Percentiles rank a stretch among this genome's conserved stretches.
Evolutionary conservation across 2,113 vertebrate genomes (phyloP).

Genomic region (Pomatostomus ruficeps): DNA sequence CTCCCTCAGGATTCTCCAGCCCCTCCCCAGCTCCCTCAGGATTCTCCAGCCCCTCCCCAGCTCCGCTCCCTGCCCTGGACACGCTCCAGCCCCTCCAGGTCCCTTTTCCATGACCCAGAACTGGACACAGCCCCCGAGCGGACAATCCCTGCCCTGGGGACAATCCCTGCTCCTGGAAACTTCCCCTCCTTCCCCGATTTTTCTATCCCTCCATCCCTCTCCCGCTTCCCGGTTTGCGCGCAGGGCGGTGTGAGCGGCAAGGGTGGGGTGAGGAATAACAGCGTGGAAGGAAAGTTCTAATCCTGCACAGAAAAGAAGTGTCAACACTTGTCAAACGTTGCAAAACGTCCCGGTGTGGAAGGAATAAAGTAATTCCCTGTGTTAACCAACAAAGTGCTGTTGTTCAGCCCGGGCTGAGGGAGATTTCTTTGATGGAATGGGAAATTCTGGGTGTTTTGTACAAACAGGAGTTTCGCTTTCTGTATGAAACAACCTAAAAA

Average conservation of each 20-base stretch:
- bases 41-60: neutral
- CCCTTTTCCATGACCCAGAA: neutral
- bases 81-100: neutral
- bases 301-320: neutral
- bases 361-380: neutral
- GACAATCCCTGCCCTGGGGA: neutral
- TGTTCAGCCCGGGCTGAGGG: neutral
- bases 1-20: neutral
- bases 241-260: neutral
- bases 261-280: conserved; percentile 23
- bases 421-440: neutral
- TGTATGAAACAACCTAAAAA: neutral
- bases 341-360: conserved; percentile 33
- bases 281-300: conserved; percentile 7
- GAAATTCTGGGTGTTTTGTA: neutral
- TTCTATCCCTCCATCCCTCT: accelerated
- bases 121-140: neutral
- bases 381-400: conserved; percentile 4
- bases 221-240: neutral
- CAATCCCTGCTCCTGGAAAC: neutral
- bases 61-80: neutral
- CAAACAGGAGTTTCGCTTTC: neutral
- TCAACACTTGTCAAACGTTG: conserved; percentile 31
- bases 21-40: neutral
- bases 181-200: neutral